These are phyloP conservation scores for Cydia fagiglandana DNA, from an alignment of 1,140 invertebrate species.

Conservation along the genomic window DNA sequence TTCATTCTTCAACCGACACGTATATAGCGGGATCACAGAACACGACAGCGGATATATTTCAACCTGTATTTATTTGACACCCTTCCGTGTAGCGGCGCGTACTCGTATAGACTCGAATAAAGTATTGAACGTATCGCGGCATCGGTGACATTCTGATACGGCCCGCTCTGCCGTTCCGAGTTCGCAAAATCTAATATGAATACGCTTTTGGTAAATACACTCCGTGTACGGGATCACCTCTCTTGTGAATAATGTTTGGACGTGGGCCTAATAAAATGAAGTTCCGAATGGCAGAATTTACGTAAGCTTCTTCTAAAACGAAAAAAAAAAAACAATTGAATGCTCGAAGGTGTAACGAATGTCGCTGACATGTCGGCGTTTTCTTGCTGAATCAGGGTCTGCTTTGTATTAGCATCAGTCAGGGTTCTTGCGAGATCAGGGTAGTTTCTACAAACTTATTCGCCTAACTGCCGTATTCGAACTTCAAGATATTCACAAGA, in stretches of 20 bases:
- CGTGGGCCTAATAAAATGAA: constrained; percentile 66
- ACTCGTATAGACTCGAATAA: constrained; percentile 69
- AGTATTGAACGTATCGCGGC: constrained; percentile 71
- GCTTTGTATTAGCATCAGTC: constrained; percentile 21
- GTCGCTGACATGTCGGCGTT: neutral
- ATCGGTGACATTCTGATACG: constrained; percentile 72
- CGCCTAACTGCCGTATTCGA: too few relatives aligned
- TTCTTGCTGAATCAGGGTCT: constrained; percentile 13
- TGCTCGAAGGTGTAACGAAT: constrained; percentile 23
- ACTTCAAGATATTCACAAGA: too few relatives aligned
- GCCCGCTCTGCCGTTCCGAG: constrained; percentile 61
- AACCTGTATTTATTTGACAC: constrained; percentile 77
- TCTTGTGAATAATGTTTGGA: constrained; percentile 64
- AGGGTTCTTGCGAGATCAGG: constrained; percentile 9
- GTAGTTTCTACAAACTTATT: neutral
- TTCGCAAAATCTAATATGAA: constrained; percentile 76
- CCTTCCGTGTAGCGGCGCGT: constrained; percentile 67
- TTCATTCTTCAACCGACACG: constrained; percentile 71
- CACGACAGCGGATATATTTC: constrained; percentile 71
- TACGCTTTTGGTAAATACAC: constrained; percentile 69
- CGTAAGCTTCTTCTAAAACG: neutral
- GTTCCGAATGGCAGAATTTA: neutral
- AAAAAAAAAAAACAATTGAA: constrained; percentile 23
- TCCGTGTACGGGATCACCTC: constrained; percentile 50
- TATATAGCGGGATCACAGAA: constrained; percentile 69